Conservation (phyloP, 92 coral and sea anemone genomes). For the Porites rus region DNA sequence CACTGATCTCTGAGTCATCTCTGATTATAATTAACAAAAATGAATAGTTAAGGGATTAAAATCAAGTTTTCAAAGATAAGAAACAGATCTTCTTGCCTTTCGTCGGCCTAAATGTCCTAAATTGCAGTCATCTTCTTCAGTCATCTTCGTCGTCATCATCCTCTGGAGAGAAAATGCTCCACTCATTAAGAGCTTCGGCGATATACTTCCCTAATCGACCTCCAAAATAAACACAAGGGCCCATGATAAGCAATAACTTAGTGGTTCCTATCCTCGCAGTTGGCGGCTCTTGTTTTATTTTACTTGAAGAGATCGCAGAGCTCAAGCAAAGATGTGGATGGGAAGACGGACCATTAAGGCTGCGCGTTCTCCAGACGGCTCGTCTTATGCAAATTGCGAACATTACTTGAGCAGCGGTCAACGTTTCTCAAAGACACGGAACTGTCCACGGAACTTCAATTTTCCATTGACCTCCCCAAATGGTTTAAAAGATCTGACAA, state of each 20-base stretch:
- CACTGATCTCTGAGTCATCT: too few relatives aligned
- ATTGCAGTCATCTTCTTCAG: background rate
- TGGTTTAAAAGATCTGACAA: background rate
- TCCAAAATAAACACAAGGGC: constrained; percentile 79
- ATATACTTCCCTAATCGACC: constrained; percentile 77
- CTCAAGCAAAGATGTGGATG: constrained; percentile 1
- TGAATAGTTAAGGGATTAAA: too few relatives aligned
- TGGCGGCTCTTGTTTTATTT: constrained; percentile 56
- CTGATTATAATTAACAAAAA: too few relatives aligned
- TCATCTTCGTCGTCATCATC: constrained; percentile 92
- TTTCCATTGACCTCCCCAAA: background rate
- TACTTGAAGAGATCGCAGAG: constrained; percentile 28
- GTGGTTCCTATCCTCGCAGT: constrained; percentile 57
- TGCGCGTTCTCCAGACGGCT: constrained; percentile 26
- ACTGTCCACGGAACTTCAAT: too few relatives aligned
- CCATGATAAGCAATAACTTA: constrained; percentile 52
- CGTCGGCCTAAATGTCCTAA: too few relatives aligned
- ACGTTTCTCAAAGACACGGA: too few relatives aligned
- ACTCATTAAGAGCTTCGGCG: constrained; percentile 86
- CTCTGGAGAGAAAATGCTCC: constrained; percentile 89
- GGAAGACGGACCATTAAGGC: background rate
- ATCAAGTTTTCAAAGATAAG: background rate
- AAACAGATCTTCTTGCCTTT: background rate
- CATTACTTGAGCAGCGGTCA: constrained; percentile 30
- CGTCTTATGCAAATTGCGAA: constrained; percentile 46